phyloP scores from a whole-genome alignment of 2,113 vertebrate species.

The Oncorhynchus mykiss region DNA sequence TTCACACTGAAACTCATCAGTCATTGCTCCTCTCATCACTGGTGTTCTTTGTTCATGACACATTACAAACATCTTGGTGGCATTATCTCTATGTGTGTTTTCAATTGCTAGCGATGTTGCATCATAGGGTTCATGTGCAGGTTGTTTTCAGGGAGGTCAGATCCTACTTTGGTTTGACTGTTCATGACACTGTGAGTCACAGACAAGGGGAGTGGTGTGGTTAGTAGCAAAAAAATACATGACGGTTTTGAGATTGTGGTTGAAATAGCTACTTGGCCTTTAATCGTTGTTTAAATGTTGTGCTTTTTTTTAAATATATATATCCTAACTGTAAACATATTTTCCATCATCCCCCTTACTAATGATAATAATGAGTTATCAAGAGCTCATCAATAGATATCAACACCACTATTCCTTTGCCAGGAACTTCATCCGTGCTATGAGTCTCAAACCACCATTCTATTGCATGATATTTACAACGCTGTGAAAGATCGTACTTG shows the following conservation, averaged over 20 bases:
- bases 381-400: too few relatives aligned
- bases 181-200: background rate
- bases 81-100: conserved; percentile 56
- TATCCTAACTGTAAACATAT: background rate
- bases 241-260: background rate
- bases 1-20: background rate
- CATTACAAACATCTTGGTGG: conserved; percentile 51
- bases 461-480: conserved; percentile 26
- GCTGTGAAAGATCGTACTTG: conserved; percentile 29
- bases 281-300: too few relatives aligned
- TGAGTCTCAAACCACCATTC: conserved; percentile 31
- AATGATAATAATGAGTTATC: too few relatives aligned
- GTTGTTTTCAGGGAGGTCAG: conserved; percentile 44
- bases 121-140: conserved; percentile 22
- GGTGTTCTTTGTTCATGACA: conserved; percentile 43
- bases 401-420: conserved; percentile 24
- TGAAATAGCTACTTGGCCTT: background rate
- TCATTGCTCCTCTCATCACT: background rate
- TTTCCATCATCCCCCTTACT: background rate
- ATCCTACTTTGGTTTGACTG: conserved; percentile 17
- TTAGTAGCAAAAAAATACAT: background rate
- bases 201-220: conserved; percentile 31
- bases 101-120: conserved; percentile 35
- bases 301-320: too few relatives aligned
- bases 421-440: conserved; percentile 48